Conservation (phyloP, 2,797 vertebrate genomes). For the Pangasius djambal region DNA sequence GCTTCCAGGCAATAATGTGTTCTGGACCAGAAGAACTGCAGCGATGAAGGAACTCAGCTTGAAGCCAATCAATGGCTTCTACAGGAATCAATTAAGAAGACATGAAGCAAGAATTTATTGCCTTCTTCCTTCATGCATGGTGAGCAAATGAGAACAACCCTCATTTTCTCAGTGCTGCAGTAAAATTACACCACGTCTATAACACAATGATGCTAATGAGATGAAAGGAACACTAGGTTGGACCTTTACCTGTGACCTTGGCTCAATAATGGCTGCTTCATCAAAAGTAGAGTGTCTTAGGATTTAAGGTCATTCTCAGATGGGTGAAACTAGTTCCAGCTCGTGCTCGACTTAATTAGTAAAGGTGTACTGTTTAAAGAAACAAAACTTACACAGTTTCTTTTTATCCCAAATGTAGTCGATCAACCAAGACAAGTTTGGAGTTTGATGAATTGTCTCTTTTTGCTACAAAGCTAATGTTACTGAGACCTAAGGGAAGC, state of each 20-base stretch:
- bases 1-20: constrained; percentile 2
- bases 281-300: neutral
- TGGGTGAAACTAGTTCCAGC: neutral
- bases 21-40: constrained; percentile 13
- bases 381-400: neutral
- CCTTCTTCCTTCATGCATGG: constrained; percentile 20
- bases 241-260: neutral
- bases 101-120: constrained; percentile 9
- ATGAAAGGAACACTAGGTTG: neutral
- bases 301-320: neutral
- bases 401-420: neutral
- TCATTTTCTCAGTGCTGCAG: neutral
- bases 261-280: neutral
- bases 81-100: constrained; percentile 26
- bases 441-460: neutral
- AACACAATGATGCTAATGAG: neutral
- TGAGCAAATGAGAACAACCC: neutral
- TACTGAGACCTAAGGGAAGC: neutral
- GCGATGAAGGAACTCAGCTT: neutral
- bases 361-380: neutral
- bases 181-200: constrained; percentile 10
- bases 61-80: constrained; percentile 18
- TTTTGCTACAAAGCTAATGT: neutral
- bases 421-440: neutral
- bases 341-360: neutral